A percentile compares a stretch with the other conserved stretches of the same genome.
Conservation (phyloP, 92 coral and sea anemone genomes). For the Zoanthus solanderi region DNA sequence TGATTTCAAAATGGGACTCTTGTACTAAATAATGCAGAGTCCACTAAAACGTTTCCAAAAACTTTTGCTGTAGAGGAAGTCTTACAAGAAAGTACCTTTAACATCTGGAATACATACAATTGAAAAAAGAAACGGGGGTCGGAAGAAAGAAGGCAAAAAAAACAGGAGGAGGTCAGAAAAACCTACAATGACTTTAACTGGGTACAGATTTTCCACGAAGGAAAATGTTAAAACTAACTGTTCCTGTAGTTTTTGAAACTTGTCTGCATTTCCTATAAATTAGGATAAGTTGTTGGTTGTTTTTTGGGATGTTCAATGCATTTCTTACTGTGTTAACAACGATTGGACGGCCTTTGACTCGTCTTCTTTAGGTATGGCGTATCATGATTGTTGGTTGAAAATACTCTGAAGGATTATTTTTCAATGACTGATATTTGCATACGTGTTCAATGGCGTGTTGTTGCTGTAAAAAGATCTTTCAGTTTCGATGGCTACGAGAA, state of each 20-base stretch:
- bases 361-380: too few relatives aligned
- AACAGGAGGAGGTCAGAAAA: constrained; percentile 42
- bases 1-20: constrained; percentile 11
- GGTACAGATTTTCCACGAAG: constrained; percentile 53
- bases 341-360: too few relatives aligned
- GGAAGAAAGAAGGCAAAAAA: constrained; percentile 40
- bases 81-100: constrained; percentile 27
- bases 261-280: too few relatives aligned
- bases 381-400: too few relatives aligned
- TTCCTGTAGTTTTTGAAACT: background rate
- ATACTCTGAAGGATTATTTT: too few relatives aligned
- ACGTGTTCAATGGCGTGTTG: too few relatives aligned
- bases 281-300: too few relatives aligned
- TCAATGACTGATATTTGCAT: too few relatives aligned
- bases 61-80: constrained; percentile 27
- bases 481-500: too few relatives aligned
- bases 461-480: too few relatives aligned
- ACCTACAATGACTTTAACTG: constrained; percentile 51
- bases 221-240: constrained; percentile 40
- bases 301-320: too few relatives aligned
- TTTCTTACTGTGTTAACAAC: too few relatives aligned
- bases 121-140: constrained; percentile 24
- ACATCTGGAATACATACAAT: constrained; percentile 19
- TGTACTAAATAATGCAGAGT: constrained; percentile 14
- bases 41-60: constrained; percentile 29